Base-by-base conservation (phyloP, 2,797 vertebrate species). In the Pseudochirops cupreus region DNA sequence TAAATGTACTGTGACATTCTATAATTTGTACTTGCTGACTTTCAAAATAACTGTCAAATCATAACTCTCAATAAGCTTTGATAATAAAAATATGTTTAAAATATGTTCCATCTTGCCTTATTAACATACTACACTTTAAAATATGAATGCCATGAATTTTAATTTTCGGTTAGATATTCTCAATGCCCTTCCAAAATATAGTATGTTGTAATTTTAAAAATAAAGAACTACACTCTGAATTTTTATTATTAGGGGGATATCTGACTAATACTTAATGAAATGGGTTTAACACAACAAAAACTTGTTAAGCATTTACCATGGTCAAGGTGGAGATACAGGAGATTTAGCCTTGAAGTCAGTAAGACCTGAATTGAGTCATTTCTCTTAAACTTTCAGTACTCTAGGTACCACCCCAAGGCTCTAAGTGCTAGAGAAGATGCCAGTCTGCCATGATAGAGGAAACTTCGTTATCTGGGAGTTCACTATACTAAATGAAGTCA, bases 1-100 rank as follows among this genome's bases (percentile, higher is more conserved):
- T 94, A 94, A 94, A 59, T 94, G 52, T 50, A 90, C 29, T 74
- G 12, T 94, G 92, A 92, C 52, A 90, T 90, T 95, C 91, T 94
- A 91, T 92, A 82, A 95, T 96, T 93, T 94, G 46, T 94, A 95
- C 24, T 54, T 95, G 0, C 1, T 93, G 57, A 91, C 62, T 94
- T 96, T 90, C 5, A 95, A 92, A 94, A 94, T 46, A 91, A n/a
- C 56, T 91, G 90, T 90, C 26, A 46, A 93, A 92, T 82, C 93
- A 67, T 90, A 57, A 92, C 14, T 62, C 26, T 58, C 2, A 39
- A 2, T 56, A n/a, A 94, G 33, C 33, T 93, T 29, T 91, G 92
- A 89, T 92, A 92, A 90, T 14, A 56, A 95, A 94, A 91, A 5
- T 91, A 96, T 50, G 89, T 62, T 87, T 96, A 93, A 93, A 50